A percentile compares a stretch with the other conserved stretches of the same genome.
Evolutionary conservation across 2,888 invertebrate genomes (phyloP).

Genomic region (Clusia tigrina): DNA sequence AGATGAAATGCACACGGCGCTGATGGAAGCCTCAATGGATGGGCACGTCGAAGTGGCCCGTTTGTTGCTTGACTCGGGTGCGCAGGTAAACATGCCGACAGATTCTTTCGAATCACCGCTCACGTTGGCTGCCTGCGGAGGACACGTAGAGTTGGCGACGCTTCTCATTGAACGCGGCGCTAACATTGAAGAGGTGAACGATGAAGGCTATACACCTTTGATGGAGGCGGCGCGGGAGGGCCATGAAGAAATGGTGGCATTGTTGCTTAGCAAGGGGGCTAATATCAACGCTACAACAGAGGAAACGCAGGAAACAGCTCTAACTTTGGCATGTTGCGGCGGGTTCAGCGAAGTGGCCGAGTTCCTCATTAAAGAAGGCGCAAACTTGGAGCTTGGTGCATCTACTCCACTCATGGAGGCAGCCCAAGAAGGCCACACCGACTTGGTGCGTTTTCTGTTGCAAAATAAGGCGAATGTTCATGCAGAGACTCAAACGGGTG

Average conservation of each 20-base stretch:
- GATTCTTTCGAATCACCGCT: constrained; percentile 99
- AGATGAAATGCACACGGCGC: constrained; percentile 99
- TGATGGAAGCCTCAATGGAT: constrained; percentile 99
- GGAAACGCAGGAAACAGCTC: constrained; percentile 96
- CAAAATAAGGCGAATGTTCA: constrained; percentile 89
- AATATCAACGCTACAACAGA: constrained; percentile 98
- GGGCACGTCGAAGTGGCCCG: constrained; percentile 98
- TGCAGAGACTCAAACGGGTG: constrained; percentile 93
- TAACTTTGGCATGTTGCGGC: constrained; percentile 93
- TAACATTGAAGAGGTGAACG: constrained; percentile 98
- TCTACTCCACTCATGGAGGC: constrained; percentile 99
- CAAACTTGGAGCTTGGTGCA: constrained; percentile 92
- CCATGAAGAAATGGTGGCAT: constrained; percentile 97
- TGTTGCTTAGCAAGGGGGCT: constrained; percentile 91
- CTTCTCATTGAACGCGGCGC: constrained; percentile 95
- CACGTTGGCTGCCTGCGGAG: constrained; percentile 97
- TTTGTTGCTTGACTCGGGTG: constrained; percentile 93
- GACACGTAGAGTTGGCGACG: constrained; percentile 96
- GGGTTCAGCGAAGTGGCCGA: constrained; percentile 96
- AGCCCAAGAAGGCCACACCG: constrained; percentile 95
- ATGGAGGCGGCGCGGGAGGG: constrained; percentile 99
- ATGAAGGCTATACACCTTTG: constrained; percentile 98
- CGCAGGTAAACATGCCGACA: constrained; percentile 97
- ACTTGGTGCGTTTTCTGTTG: constrained; percentile 84
- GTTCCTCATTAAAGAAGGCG: constrained; percentile 93